phyloP scores from a whole-genome alignment of 2,888 invertebrate species.

The Dorcus hopei region DNA sequence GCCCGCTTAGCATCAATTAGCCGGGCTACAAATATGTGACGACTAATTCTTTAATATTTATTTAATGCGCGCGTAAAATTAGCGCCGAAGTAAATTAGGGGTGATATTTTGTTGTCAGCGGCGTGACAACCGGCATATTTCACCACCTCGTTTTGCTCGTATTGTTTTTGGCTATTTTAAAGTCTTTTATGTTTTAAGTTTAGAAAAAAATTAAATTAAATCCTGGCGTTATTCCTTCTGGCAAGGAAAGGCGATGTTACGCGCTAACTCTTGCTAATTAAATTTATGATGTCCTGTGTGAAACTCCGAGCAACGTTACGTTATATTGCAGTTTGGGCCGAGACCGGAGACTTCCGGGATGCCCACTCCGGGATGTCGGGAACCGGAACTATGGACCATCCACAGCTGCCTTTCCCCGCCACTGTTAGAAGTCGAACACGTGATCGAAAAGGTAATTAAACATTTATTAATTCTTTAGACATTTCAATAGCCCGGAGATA shows the following conservation, averaged over 20 bases:
- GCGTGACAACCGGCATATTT: constrained; percentile 1
- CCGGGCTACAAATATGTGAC: constrained; percentile 13
- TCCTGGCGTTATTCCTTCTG: neutral
- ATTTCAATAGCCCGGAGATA: neutral
- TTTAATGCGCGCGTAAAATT: constrained; percentile 14
- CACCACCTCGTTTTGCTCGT: constrained; percentile 9
- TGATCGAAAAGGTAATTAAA: constrained; percentile 62
- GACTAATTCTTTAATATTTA: constrained; percentile 17
- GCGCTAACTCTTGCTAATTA: too few relatives aligned
- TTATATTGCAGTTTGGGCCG: constrained; percentile 79
- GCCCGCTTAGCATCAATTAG: constrained; percentile 29
- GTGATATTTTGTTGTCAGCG: constrained; percentile 5
- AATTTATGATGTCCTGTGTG: neutral
- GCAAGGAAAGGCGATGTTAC: too few relatives aligned
- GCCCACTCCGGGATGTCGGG: constrained; percentile 65
- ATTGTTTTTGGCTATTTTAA: neutral
- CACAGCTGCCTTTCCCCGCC: constrained; percentile 69
- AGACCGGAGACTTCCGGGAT: constrained; percentile 84
- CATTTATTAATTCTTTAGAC: constrained; percentile 2
- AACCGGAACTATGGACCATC: constrained; percentile 58
- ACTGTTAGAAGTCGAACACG: constrained; percentile 57
- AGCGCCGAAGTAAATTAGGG: constrained; percentile 3
- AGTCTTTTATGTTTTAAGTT: neutral
- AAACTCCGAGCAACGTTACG: constrained; percentile 26
- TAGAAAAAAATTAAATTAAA: neutral